These are phyloP conservation scores for Papilio glaucus DNA, from an alignment of 1,140 invertebrate genomes.

Conservation along the genomic window DNA sequence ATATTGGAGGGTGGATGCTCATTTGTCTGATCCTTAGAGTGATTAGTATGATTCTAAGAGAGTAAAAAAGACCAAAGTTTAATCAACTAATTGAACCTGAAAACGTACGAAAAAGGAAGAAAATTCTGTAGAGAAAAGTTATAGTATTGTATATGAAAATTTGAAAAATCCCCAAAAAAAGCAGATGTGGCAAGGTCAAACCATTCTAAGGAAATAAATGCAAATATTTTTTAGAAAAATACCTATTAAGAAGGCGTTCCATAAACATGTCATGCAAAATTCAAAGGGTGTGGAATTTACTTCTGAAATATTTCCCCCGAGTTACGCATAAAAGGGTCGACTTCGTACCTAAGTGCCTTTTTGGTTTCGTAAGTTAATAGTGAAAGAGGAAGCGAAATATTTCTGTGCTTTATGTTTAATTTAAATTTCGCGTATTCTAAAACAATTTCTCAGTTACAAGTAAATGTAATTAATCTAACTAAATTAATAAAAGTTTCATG, in stretches of 20 bases:
- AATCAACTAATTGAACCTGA: too few relatives aligned
- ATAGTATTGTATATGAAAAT: too few relatives aligned
- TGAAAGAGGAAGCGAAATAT: slow-evolving; percentile 3
- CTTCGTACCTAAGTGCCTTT: slow-evolving; percentile 33
- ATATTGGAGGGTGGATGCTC: too few relatives aligned
- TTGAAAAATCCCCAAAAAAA: too few relatives aligned
- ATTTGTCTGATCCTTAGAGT: too few relatives aligned
- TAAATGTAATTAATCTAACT: too few relatives aligned
- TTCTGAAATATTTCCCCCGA: slow-evolving; percentile 31
- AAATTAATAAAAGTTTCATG: too few relatives aligned
- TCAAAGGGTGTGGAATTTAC: slow-evolving; percentile 33
- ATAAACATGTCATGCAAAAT: slow-evolving; percentile 36
- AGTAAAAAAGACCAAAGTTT: too few relatives aligned
- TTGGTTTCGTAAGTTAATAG: slow-evolving; percentile 32
- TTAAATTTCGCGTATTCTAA: background rate
- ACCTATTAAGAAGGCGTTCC: slow-evolving; percentile 26
- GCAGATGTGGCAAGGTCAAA: background rate
- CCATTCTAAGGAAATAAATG: background rate
- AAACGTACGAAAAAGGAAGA: too few relatives aligned
- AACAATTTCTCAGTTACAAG: background rate
- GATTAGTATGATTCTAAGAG: too few relatives aligned
- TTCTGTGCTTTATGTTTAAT: background rate
- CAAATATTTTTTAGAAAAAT: slow-evolving; percentile 13
- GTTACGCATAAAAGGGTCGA: slow-evolving; percentile 31
- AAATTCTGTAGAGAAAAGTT: too few relatives aligned